Base-by-base conservation (phyloP, 2,797 vertebrate genomes). In the Megalops cyprinoides region DNA sequence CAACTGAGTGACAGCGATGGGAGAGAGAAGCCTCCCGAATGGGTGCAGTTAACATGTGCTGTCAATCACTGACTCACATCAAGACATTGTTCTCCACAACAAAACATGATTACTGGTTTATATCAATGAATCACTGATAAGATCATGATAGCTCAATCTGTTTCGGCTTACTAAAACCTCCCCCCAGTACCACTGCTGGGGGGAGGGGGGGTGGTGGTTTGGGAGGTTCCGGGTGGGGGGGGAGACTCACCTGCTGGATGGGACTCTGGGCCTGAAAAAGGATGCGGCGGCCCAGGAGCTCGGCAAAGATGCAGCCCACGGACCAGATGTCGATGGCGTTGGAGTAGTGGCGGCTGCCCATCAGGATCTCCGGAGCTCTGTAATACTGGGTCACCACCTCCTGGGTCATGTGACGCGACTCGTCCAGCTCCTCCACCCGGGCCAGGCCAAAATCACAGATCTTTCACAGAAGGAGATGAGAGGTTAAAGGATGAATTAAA, bases 361-460 rank as follows among this genome's bases (percentile, higher is more conserved):
- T 99, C 82, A 99, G 95, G 94, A 99, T 99, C 94, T 99, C 98
- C 0, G 98, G 98, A 79, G 98, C 98, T 34, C 97, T 93, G 84
- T 99, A 99, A 94, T 99, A 99, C 94, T 99, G 98, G 82, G 97
- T 99, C 91, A 99, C 98, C 92, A 99, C 98, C 95, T 99, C 98
- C 96, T 99, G 98, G 92, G 98, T 99, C 97, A 99, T 99, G 92
- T 99, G 98, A 85, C 97, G 96, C 4, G 97, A 98, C 93, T 99
- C 97, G 78, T 99, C 97, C 60, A 96, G 92, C 91, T 99, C 98
- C 94, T 99, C 98, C 88, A 99, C 97, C 89, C 97, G 95, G 78
- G 98, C 98, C 90, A 99, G 95, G 87, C 98, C 98, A 93, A 99
- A 99, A 91, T 99, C 98, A 92, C 98, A 99, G 92, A 99, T 99